phyloP scores from a whole-genome alignment of 2,113 vertebrate genomes.

The Dipodomys merriami region DNA sequence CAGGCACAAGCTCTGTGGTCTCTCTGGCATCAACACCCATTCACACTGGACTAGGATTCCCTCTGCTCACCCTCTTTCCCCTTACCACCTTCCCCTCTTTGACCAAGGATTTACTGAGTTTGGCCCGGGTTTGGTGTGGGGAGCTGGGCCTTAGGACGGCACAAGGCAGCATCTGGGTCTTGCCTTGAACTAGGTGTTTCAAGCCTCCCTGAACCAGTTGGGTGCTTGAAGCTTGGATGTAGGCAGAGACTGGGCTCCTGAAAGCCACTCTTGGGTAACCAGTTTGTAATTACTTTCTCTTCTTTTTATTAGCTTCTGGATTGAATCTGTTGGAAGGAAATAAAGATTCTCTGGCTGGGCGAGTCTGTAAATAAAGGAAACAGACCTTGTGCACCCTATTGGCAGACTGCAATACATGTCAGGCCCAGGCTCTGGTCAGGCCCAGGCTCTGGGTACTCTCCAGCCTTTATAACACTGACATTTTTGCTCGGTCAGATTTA shows the following conservation, averaged over 20 bases:
- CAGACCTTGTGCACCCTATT: background rate
- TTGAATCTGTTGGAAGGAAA: slow-evolving; percentile 32
- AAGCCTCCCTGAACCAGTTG: background rate
- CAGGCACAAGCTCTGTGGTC: no score
- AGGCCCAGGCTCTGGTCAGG: background rate
- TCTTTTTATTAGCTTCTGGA: background rate
- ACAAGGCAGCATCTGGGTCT: background rate
- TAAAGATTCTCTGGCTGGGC: background rate
- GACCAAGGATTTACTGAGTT: background rate
- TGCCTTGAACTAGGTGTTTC: background rate
- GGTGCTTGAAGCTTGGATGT: no score
- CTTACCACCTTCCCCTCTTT: background rate
- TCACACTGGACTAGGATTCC: accelerated
- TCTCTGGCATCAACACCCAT: background rate
- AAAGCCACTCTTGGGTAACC: background rate
- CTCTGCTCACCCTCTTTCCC: no score
- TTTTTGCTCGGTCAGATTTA: background rate
- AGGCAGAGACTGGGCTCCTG: background rate
- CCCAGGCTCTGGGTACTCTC: background rate
- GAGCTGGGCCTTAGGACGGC: background rate
- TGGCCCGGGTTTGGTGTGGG: background rate
- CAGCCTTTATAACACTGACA: background rate
- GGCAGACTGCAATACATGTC: no score
- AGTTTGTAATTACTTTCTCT: background rate
- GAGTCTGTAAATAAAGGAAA: background rate